Percentiles rank a stretch among this genome's conserved stretches.
These are phyloP conservation scores for Empidonax traillii DNA, from an alignment of 2,113 vertebrate species.

Conservation along the genomic window DNA sequence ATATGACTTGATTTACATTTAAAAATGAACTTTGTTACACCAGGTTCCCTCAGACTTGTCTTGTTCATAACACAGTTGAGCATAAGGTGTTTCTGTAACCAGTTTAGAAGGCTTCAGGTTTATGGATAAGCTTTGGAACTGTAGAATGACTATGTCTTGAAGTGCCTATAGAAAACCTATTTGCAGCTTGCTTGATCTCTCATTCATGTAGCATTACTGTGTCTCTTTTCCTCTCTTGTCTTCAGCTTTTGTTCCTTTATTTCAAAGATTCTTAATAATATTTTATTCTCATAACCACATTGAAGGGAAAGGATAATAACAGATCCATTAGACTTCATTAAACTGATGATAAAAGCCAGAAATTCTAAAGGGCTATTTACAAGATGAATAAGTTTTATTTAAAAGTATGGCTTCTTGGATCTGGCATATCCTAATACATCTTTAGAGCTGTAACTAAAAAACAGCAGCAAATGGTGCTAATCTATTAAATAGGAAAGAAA, in stretches of 20 bases:
- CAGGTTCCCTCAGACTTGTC: neutral
- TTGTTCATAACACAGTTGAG: neutral
- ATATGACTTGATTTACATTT: neutral
- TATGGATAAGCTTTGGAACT: neutral
- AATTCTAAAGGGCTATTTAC: neutral
- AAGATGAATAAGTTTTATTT: conserved; percentile 28
- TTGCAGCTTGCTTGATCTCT: neutral
- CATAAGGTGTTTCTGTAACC: neutral
- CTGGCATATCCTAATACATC: neutral
- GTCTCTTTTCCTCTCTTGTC: neutral
- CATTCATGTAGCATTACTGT: neutral
- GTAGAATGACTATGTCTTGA: neutral
- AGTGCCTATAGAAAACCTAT: neutral
- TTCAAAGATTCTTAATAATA: conserved; percentile 27
- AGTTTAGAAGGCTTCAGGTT: neutral
- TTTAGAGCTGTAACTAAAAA: neutral
- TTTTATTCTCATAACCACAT: conserved; percentile 20
- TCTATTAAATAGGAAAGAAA: neutral
- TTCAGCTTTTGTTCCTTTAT: conserved; percentile 39
- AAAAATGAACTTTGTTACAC: neutral
- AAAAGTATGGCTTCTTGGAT: neutral
- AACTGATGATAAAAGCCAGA: conserved; percentile 49
- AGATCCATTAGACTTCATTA: conserved; percentile 56
- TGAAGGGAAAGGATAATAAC: conserved; percentile 37
- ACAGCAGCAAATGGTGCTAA: neutral